Percentiles rank a stretch among this genome's conserved stretches.
phyloP scores from a whole-genome alignment of 2,113 vertebrate species.

The Neopipo cinnamomea region DNA sequence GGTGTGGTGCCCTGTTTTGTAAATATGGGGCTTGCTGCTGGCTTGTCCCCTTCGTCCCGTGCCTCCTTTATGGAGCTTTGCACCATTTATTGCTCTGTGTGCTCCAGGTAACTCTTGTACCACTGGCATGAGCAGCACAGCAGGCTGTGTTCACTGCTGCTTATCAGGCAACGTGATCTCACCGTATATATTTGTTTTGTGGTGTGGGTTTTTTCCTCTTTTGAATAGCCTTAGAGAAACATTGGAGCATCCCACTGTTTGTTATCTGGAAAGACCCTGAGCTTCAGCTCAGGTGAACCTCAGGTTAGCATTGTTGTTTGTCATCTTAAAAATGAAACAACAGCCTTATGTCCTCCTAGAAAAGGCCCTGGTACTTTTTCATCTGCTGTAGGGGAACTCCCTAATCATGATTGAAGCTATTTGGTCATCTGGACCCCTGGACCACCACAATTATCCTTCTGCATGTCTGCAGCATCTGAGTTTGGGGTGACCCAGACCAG shows the following conservation, averaged over 20 bases:
- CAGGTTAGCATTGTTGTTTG: accelerated
- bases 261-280: neutral
- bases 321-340: neutral
- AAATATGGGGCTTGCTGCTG: neutral
- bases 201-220: accelerated
- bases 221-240: neutral
- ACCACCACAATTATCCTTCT: neutral
- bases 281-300: neutral
- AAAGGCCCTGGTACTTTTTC: neutral
- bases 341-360: neutral
- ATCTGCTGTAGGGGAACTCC: neutral
- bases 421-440: neutral
- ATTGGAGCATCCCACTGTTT: accelerated
- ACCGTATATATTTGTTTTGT: accelerated
- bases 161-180: accelerated
- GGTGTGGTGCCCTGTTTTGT: neutral
- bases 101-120: neutral
- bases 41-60: accelerated
- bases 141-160: neutral
- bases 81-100: accelerated
- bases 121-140: accelerated
- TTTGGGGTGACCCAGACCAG: neutral
- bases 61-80: neutral
- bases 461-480: neutral
- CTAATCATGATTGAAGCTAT: accelerated